Evolutionary conservation across 2,888 invertebrate genomes (phyloP), one percentile per base, ranked within the genome.

Genomic region (Drosophila testacea): DNA sequence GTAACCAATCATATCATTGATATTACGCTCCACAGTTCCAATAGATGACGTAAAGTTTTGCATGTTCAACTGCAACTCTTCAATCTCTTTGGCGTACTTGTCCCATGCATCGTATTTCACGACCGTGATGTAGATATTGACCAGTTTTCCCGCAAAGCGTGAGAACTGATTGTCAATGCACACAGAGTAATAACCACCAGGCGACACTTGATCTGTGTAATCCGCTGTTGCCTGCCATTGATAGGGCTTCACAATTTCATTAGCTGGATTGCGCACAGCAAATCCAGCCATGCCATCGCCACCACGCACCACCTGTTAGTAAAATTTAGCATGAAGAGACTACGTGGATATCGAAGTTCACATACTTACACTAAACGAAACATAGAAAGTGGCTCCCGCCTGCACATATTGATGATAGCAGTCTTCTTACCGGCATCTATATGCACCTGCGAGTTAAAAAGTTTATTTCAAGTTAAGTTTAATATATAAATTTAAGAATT

Each of bases 351-450:
- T 5, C 7, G 6, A 32, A 32, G 4, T 22, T n/a, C 6, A n/a
- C 7, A 30, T 7, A 90, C 91, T 93, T 93, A 98, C 98, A 95
- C 98, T 98, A 93, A 97, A 98, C 83, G 97, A 97, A 71, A 98
- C 97, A 93, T 97, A 98, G 91, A 98, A 96, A 69, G 97, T 97
- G 27, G 98, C 97, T 59, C 97, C 97, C 62, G 96, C 95, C 89
- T 97, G 96, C 67, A 98, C 97, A 93, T 96, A 97, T 93, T 98
- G 98, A 92, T 95, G 98, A 93, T 98, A 98, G 93, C 98, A 98
- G 91, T 98, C 98, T 93, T 98, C 98, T 91, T 96, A 30, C 98
- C 98, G n/a, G 98, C 97, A 89, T 97, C 97, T 73, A 98, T 95
- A 92, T 98, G 97, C 38, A 98, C 82, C 85, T 85, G 51, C 68